These are phyloP conservation scores for Acrocephalus kingi DNA, from an alignment of 2,113 vertebrate species.

Conservation along the genomic window DNA sequence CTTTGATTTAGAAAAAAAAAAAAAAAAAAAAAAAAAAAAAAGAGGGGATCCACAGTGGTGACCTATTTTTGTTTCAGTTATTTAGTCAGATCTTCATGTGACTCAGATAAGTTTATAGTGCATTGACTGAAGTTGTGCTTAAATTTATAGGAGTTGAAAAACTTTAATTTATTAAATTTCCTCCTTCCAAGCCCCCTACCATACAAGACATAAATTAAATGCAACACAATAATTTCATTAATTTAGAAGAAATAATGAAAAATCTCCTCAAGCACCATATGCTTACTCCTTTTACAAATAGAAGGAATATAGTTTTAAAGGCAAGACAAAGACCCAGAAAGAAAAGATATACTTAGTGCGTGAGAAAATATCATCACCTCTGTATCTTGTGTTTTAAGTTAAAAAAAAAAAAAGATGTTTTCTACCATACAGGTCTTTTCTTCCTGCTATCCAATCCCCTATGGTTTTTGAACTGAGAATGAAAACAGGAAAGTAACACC, in stretches of 20 bases:
- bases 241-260: not conserved
- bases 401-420: not conserved
- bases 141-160: not conserved
- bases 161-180: not conserved
- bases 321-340: not conserved
- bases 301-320: not conserved
- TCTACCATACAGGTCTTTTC: not conserved
- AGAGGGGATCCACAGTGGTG: not conserved
- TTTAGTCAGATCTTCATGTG: not conserved
- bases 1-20: not conserved
- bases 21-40: not conserved
- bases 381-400: not conserved
- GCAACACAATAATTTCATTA: not conserved
- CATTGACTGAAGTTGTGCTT: not conserved
- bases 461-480: not conserved
- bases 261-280: not conserved
- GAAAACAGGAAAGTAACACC: not conserved
- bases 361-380: not conserved
- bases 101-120: not conserved
- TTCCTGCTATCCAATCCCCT: not conserved
- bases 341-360: not conserved
- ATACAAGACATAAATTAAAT: not conserved
- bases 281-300: not conserved
- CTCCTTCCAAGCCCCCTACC: rapidly evolving
- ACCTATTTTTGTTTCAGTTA: not conserved